Base-by-base conservation (phyloP, 2,797 vertebrate genomes). In the Epinephelus awoara region DNA sequence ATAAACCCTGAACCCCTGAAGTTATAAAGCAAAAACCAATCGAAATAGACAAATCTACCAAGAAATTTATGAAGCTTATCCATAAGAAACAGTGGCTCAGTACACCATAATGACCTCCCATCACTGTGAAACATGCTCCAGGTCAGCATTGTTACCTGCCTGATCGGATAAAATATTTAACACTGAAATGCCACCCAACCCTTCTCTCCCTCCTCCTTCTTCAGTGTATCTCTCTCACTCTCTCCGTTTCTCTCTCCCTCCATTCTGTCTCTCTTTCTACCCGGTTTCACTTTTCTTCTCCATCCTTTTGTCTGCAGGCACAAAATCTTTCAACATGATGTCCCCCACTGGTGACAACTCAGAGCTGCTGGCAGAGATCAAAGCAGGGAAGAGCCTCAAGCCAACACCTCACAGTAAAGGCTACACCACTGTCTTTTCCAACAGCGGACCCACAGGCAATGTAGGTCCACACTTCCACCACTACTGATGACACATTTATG, bases 261-360 rank as follows among this genome's bases (percentile, higher is more conserved):
- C 68, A 52, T 55, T 82, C 78, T 25, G 25, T 89, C 69, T 83
- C 19, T 82, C 64, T 73, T 58, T 83, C 86, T 86, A 72, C 84
- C 57, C 6, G 77, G 84, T 89, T 89, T 94, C 87, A 91, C 89
- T 90, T 88, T 86, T 85, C 90, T 79, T 69, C 71, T 65, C 79
- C 19, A 25, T 71, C 72, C 75, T 84, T 90, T 91, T 93, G 86
- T 86, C 88, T 47, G 12, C 93, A 99, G 98, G 98, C 93, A 95
- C 96, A 91, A 99, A 98, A 90, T 99, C 98, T 79, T 99, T 99
- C 97, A 99, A 99, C 95, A 99, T 99, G 98, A 99, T 99, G 97
- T 97, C 98, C 91, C 98, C 98, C 21, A 97, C 97, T 1, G 97
- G 97, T 0, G 98, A 99, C 95, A 99, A 99, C 93, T 97, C 98